Base-by-base conservation (phyloP, 2,797 vertebrate genomes). In the Pangasius mekongensis region DNA sequence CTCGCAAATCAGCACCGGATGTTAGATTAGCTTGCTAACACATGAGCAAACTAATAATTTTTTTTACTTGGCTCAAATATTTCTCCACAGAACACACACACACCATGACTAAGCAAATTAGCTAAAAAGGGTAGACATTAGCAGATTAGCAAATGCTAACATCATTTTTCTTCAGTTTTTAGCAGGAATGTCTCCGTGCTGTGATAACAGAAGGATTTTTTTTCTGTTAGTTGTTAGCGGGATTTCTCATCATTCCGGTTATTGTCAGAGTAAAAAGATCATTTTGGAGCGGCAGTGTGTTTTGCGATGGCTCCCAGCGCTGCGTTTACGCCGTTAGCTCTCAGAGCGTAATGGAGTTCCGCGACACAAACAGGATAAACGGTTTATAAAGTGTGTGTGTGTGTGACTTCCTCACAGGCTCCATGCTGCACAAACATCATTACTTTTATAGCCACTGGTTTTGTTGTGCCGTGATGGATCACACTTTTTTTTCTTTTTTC, bases 351-450 rank as follows among this genome's bases (percentile, higher is more conserved):
- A 96, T 93, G 84, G 89, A 93, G 94, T 96, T 96, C 95, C 88
- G 71, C 91, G 92, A 94, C 89, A 93, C 94, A 96, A 92, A 92
- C 90, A 86, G 95, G 95, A 93, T 89, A 87, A 86, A 86, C 89
- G 88, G 85, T 84, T 77, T 86, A 83, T 90, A 91, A 91, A 90
- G 93, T 80, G 16, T 94, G 95, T 93, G 92, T 95, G 95, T 96
- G 95, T 96, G 64, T 95, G 93, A 95, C 94, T 94, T 95, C 95
- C 95, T 95, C 93, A 85, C 95, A 95, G 95, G 93, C 94, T 94
- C 91, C 92, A 95, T 93, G 93, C 94, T 95, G 92, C 94, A 96
- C 94, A 96, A 95, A 95, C 95, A 93, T 95, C 95, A 96, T 96
- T 96, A 96, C 95, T 96, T 96, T 95, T 95, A 95, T 89, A 80